Conservation (phyloP, 2,797 vertebrate species). For the Carapus acus region DNA sequence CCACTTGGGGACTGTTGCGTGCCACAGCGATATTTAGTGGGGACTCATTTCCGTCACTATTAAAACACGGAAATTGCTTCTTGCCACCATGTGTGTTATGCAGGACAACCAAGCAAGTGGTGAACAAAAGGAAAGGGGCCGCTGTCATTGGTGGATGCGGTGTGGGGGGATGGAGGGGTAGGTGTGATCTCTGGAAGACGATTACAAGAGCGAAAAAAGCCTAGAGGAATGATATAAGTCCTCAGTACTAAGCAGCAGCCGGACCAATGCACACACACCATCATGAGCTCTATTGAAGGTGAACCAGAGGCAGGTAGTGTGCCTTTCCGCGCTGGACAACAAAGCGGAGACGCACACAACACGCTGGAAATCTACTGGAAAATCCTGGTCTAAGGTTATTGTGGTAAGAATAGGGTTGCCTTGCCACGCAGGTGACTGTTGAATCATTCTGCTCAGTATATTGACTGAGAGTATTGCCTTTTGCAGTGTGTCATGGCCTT, state of each 20-base stretch:
- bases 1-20: slow-evolving; percentile 63
- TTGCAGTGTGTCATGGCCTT: slow-evolving; percentile 34
- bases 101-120: slow-evolving; percentile 45
- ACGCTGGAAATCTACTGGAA: slow-evolving; percentile 61
- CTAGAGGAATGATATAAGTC: slow-evolving; percentile 29
- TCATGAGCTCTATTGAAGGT: slow-evolving; percentile 65
- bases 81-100: slow-evolving; percentile 50
- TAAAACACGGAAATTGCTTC: slow-evolving; percentile 45
- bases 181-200: not conserved
- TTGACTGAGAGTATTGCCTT: slow-evolving; percentile 61
- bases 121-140: slow-evolving; percentile 17
- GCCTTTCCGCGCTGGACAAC: slow-evolving; percentile 56
- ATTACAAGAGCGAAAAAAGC: not conserved
- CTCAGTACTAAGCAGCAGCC: slow-evolving; percentile 53
- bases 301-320: slow-evolving; percentile 59
- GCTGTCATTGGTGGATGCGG: slow-evolving; percentile 11
- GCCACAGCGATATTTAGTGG: slow-evolving; percentile 64
- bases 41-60: slow-evolving; percentile 62
- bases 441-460: slow-evolving; percentile 58
- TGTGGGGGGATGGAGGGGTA: slow-evolving; percentile 12
- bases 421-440: slow-evolving; percentile 45
- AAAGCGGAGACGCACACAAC: too few relatives aligned
- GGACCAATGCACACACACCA: slow-evolving; percentile 36
- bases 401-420: slow-evolving; percentile 54
- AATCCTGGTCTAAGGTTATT: slow-evolving; percentile 54